Percentiles rank a stretch among this genome's conserved stretches.
These are phyloP conservation scores for Dreissena rostriformis DNA, from an alignment of 1,140 invertebrate genomes.

Conservation along the genomic window DNA sequence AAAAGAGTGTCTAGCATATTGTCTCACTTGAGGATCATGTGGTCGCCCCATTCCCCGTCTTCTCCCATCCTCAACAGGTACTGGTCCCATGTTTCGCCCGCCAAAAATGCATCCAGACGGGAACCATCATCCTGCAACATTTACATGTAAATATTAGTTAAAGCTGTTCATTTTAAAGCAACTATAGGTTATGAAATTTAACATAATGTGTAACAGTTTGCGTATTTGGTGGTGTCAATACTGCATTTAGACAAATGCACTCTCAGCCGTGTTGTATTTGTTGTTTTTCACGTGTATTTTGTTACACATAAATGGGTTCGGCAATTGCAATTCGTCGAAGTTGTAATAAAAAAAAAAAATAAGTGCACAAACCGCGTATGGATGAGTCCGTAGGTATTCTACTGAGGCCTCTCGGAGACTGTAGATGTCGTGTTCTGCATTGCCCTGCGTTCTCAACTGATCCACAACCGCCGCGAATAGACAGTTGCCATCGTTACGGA, in stretches of 20 bases:
- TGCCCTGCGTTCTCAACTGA: conserved; percentile 23
- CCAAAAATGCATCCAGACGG: conserved; percentile 17
- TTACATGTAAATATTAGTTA: no score
- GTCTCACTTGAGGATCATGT: conserved; percentile 39
- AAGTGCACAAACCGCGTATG: conserved; percentile 11
- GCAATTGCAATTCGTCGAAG: no score
- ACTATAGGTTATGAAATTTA: no score
- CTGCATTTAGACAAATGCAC: no score
- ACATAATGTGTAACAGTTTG: no score
- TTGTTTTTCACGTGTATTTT: no score
- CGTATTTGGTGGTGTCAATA: no score
- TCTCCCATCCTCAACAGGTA: conserved; percentile 37
- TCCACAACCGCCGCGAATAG: conserved; percentile 33
- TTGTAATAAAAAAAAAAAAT: no score
- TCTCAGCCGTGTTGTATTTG: no score
- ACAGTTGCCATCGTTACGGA: conserved; percentile 39
- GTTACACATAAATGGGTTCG: no score
- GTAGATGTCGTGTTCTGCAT: conserved; percentile 1
- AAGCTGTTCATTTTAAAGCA: no score
- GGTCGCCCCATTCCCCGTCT: conserved; percentile 54
- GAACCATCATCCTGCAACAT: conserved; percentile 32
- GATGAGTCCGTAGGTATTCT: conserved; percentile 21
- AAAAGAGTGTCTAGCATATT: no score
- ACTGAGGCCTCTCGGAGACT: conserved; percentile 14
- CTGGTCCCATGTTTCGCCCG: conserved; percentile 26